phyloP scores from a whole-genome alignment of 1,140 invertebrate species.

The Platorchestia sp. region DNA sequence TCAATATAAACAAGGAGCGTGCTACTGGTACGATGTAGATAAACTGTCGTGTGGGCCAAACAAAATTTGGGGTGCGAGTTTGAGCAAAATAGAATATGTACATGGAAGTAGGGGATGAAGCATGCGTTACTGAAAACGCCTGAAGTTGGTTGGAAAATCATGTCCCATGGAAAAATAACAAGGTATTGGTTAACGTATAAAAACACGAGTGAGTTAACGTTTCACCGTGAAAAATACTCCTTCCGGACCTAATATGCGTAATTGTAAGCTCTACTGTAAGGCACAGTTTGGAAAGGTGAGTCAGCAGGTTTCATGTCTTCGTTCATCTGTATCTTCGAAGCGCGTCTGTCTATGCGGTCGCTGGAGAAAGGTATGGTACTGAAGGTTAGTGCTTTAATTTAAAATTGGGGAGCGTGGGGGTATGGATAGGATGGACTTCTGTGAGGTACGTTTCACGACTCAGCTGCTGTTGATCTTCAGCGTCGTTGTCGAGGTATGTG shows the following conservation, averaged over 20 bases:
- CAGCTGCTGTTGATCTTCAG: neutral
- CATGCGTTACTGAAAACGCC: no score
- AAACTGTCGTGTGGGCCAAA: neutral
- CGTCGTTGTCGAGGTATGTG: neutral
- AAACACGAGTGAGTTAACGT: neutral
- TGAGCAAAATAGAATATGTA: neutral
- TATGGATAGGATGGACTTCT: slow-evolving; percentile 48
- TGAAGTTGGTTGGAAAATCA: no score
- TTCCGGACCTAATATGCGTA: neutral
- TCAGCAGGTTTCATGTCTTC: neutral
- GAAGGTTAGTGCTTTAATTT: slow-evolving; percentile 63
- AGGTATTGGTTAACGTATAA: neutral
- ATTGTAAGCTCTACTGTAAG: neutral
- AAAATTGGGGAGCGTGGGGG: slow-evolving; percentile 34
- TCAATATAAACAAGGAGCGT: neutral
- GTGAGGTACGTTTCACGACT: neutral
- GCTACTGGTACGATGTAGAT: neutral
- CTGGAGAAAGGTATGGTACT: slow-evolving; percentile 31
- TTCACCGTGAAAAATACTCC: no score
- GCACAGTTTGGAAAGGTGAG: neutral
- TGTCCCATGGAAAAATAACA: neutral
- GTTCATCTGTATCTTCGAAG: neutral
- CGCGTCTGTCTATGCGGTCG: neutral
- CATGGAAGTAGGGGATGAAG: no score
- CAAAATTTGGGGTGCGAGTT: neutral